Percentiles rank a stretch among this genome's conserved stretches.
Evolutionary conservation across 2,797 vertebrate species (phyloP).

Genomic region (Pipistrellus kuhlii): DNA sequence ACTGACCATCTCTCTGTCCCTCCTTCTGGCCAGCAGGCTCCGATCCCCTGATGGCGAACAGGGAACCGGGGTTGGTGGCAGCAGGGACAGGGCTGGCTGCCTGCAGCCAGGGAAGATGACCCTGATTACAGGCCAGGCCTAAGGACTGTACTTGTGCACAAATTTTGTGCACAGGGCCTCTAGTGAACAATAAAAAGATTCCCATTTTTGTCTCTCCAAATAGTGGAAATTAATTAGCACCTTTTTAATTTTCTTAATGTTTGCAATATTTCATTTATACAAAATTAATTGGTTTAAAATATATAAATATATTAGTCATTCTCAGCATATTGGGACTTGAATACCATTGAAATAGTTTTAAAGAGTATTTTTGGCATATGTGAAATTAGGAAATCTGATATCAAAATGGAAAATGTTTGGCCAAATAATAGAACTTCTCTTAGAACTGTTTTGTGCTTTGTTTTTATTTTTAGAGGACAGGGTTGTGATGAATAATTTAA

Average conservation of each 20-base stretch:
- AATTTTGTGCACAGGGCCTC: too few relatives aligned
- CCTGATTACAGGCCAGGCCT: too few relatives aligned
- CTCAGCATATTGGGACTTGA: neutral
- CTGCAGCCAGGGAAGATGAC: too few relatives aligned
- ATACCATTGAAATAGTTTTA: neutral
- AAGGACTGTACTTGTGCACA: too few relatives aligned
- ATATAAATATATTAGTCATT: neutral
- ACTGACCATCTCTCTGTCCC: too few relatives aligned
- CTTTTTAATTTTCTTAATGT: neutral
- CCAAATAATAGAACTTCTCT: neutral
- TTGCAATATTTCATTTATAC: neutral
- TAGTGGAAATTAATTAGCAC: slow-evolving; percentile 24
- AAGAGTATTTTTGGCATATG: neutral
- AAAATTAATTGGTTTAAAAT: slow-evolving; percentile 40
- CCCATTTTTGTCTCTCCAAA: neutral
- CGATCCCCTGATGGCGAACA: too few relatives aligned
- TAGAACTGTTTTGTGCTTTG: neutral
- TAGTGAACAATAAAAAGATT: neutral
- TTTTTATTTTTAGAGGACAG: neutral
- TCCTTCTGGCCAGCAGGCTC: too few relatives aligned
- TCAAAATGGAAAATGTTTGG: neutral
- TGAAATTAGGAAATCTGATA: slow-evolving; percentile 15
- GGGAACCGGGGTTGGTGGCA: too few relatives aligned
- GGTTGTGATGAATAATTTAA: slow-evolving; percentile 36
- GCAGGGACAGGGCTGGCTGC: too few relatives aligned